Evolutionary conservation across 2,888 invertebrate species (phyloP), one percentile per base, ranked within the genome.

Genomic region (Drosophila leonis): DNA sequence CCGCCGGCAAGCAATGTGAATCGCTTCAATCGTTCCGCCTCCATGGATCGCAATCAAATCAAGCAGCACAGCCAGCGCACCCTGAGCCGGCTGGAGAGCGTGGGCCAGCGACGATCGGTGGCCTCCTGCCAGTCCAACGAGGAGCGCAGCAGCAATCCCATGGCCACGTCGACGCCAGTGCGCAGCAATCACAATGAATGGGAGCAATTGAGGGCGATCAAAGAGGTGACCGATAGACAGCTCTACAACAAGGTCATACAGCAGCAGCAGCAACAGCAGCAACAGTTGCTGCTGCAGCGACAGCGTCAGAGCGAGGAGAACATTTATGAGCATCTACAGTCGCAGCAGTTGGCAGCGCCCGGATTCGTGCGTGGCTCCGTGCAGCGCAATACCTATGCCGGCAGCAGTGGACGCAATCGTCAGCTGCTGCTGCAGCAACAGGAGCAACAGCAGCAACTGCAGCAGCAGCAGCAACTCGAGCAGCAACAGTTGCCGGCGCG

Each of bases 321-420:
- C 69, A 90, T 92, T 8, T 92, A 92, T 55, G 92, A 92, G 77
- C 90, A 82, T 62, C 69, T 91, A 29, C 91, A 78, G 37, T 60
- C 65, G 6, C 42, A 76, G 24, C 76, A 75, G 42, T 24, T 55
- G 57, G 10, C 39, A 1, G 9, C 41, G 41, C 60, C 65, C 0
- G 82, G 79, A 49, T 93, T 93, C 61, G 80, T 91, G 33, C 87
- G 93, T 7, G 91, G 92, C 3, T 89, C 91, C 12, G 79, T 87
- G 12, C 92, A 93, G 68, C 86, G 93, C 5, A 93, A 92, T 51
- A 93, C 93, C 4, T 91, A 92, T 71, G 88, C 90, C 1, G 92
- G 92, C 0, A 75, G 91, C 1, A 89, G 88, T 48, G 84, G 72
- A 2, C 85, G 85, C 13, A 90, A 90, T 66, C 89, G 91, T 0